Conservation (phyloP, 2,888 invertebrate species). For the Phlogophora meticulosa region DNA sequence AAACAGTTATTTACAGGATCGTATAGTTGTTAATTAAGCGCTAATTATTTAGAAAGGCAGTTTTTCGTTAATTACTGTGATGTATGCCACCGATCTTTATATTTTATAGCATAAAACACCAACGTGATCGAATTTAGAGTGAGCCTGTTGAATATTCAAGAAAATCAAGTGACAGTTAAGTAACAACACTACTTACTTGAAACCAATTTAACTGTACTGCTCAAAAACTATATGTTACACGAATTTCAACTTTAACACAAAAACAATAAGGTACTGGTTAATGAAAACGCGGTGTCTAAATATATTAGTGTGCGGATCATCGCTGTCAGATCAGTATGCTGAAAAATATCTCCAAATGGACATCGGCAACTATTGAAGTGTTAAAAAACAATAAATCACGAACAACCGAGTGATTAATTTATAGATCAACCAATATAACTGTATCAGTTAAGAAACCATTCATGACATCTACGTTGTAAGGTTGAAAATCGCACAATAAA, state of each 20-base stretch:
- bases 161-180: conserved; percentile 64
- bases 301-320: conserved; percentile 45
- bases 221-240: not conserved
- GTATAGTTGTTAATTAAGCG: conserved; percentile 43
- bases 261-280: not conserved
- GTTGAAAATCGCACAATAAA: conserved; percentile 57
- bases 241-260: conserved; percentile 31
- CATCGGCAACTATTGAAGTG: conserved; percentile 80
- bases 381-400: conserved; percentile 81
- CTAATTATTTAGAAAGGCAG: conserved; percentile 59
- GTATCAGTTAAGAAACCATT: conserved; percentile 35
- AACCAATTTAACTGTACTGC: conserved; percentile 50
- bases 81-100: conserved; percentile 58
- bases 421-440: conserved; percentile 67
- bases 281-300: not conserved
- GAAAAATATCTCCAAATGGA: conserved; percentile 71
- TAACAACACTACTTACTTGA: conserved; percentile 57
- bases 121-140: conserved; percentile 53
- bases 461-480: conserved; percentile 59
- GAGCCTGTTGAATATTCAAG: conserved; percentile 65
- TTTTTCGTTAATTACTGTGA: conserved; percentile 58
- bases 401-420: conserved; percentile 78
- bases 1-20: conserved; percentile 37
- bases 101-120: conserved; percentile 61
- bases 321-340: conserved; percentile 58